Evolutionary conservation across 2,888 invertebrate species (phyloP).

Genomic region (Oxycera nigricornis): DNA sequence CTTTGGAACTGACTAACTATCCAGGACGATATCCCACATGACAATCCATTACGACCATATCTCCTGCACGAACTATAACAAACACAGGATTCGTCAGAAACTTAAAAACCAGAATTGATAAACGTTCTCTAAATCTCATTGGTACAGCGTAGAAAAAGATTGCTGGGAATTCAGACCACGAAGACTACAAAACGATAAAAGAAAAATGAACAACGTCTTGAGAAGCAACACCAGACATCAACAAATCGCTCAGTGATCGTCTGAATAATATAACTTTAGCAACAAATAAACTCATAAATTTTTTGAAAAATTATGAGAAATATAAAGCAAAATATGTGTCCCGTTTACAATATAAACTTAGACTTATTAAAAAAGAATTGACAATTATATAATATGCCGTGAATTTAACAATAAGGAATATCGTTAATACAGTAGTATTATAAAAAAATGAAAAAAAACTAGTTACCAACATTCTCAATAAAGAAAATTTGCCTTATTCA

Average conservation of each 20-base stretch:
- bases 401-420: slow-evolving; percentile 36
- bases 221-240: neutral
- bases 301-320: neutral
- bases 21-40: neutral
- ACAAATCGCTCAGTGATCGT: neutral
- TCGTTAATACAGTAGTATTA: slow-evolving; percentile 32
- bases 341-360: neutral
- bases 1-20: neutral
- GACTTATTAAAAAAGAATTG: too few species aligned
- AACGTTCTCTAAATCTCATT: neutral
- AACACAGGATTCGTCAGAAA: neutral
- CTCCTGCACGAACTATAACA: neutral
- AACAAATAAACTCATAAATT: neutral
- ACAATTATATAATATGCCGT: too few species aligned
- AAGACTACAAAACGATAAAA: neutral
- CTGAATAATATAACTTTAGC: neutral
- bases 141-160: too few species aligned
- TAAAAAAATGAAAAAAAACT: slow-evolving; percentile 36
- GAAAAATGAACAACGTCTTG: neutral
- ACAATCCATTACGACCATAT: neutral
- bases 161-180: neutral
- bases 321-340: too few species aligned
- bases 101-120: neutral
- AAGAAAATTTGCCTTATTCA: slow-evolving; percentile 35
- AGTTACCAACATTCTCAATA: slow-evolving; percentile 17